Evolutionary conservation across 92 coral and sea anemone species (phyloP).

Genomic region (Phenganax marumi): DNA sequence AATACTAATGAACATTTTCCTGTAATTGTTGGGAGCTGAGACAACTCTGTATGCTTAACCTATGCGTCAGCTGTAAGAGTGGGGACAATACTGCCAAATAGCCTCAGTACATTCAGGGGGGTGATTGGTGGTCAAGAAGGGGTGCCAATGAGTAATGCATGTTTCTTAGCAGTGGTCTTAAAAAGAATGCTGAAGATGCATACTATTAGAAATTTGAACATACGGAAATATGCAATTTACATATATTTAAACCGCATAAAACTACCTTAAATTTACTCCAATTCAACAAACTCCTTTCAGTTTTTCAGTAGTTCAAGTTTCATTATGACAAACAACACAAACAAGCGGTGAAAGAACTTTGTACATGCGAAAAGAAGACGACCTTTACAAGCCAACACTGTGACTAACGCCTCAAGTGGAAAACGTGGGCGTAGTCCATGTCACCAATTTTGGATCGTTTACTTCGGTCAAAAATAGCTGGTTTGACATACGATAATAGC

Average conservation of each 20-base stretch:
- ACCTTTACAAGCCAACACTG: neutral
- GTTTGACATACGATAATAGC: neutral
- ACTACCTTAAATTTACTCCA: neutral
- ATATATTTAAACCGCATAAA: neutral
- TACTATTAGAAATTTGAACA: neutral
- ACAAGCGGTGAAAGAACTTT: neutral
- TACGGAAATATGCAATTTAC: neutral
- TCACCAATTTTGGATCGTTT: conserved; percentile 7
- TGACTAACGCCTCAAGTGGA: neutral
- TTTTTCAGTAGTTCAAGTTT: neutral
- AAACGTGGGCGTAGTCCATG: conserved; percentile 5
- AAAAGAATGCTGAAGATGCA: neutral
- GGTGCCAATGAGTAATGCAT: too few relatives aligned
- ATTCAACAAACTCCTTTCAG: neutral
- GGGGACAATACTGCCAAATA: too few relatives aligned
- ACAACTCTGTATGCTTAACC: too few relatives aligned
- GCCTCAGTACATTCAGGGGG: too few relatives aligned
- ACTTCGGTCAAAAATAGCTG: neutral
- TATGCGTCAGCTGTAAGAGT: too few relatives aligned
- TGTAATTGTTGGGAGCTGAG: neutral
- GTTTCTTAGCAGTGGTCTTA: too few relatives aligned
- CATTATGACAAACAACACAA: neutral
- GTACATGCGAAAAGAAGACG: neutral
- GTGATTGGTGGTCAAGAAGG: too few relatives aligned
- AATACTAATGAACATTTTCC: neutral